A percentile compares a stretch with the other conserved stretches of the same genome.
Evolutionary conservation across 1,140 invertebrate genomes (phyloP).

Genomic region (Anoplophora glabripennis): DNA sequence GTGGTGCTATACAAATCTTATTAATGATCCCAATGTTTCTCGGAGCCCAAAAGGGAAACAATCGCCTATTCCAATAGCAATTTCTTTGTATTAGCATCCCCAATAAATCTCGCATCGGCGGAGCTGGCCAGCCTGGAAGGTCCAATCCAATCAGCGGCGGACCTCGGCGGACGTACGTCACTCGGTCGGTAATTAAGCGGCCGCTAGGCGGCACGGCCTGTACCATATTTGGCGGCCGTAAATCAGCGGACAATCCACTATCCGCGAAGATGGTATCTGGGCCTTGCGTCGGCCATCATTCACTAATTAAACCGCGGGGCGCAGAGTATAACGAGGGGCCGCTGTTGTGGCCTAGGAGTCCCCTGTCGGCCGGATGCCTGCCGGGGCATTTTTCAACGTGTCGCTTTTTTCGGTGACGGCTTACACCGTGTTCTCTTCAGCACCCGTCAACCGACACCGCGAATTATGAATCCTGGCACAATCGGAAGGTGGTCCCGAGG

Average conservation of each 20-base stretch:
- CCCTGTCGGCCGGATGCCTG: background rate
- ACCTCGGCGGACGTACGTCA: slow-evolving; percentile 16
- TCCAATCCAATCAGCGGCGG: slow-evolving; percentile 24
- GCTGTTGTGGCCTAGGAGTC: background rate
- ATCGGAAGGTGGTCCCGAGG: background rate
- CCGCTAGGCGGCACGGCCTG: slow-evolving; percentile 22
- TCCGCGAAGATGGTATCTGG: slow-evolving; percentile 25
- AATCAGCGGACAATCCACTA: slow-evolving; percentile 29
- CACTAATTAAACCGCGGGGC: background rate
- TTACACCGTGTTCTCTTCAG: slow-evolving; percentile 9
- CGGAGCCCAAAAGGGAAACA: too few species aligned
- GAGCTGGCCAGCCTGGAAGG: too few species aligned
- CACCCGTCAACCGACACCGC: background rate
- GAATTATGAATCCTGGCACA: slow-evolving; percentile 11
- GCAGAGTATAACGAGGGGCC: too few species aligned
- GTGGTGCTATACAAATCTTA: too few species aligned
- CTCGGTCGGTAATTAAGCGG: slow-evolving; percentile 27
- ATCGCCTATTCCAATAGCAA: too few species aligned
- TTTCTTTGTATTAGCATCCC: too few species aligned
- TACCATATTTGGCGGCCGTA: slow-evolving; percentile 31
- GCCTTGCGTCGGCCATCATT: slow-evolving; percentile 2
- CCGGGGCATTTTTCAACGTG: slow-evolving; percentile 5
- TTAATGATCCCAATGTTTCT: too few species aligned
- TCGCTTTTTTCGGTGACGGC: background rate
- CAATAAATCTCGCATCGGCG: too few species aligned